phyloP scores from a whole-genome alignment of 64 coral and sea anemone genomes.

The Montipora foliosa region DNA sequence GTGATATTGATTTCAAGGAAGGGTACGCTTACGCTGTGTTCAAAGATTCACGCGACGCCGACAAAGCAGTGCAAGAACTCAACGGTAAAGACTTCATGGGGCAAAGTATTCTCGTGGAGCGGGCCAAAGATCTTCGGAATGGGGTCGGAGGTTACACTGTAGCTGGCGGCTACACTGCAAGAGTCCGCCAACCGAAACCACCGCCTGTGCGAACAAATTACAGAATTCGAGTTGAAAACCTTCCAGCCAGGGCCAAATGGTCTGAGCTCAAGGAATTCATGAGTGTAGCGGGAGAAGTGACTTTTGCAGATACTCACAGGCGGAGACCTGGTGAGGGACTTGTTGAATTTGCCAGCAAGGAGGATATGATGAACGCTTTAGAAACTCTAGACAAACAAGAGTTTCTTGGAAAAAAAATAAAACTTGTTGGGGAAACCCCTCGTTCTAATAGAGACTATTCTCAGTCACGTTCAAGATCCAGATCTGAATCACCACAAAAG shows the following conservation, averaged over 20 bases:
- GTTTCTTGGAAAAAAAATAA: constrained; percentile 91
- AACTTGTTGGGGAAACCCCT: constrained; percentile 84
- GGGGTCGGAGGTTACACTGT: constrained; percentile 92
- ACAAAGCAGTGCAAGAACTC: constrained; percentile 87
- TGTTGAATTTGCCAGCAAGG: constrained; percentile 90
- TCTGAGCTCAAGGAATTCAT: constrained; percentile 97
- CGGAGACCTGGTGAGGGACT: constrained; percentile 95
- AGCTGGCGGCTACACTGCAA: constrained; percentile 81
- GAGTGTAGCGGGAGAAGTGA: constrained; percentile 94
- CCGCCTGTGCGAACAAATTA: constrained; percentile 80
- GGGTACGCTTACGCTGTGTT: constrained; percentile 95
- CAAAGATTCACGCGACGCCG: constrained; percentile 87
- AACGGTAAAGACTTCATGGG: constrained; percentile 87
- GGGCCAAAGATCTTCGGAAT: constrained; percentile 81
- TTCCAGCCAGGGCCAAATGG: constrained; percentile 96
- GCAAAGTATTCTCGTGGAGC: constrained; percentile 93
- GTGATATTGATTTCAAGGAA: constrained; percentile 93
- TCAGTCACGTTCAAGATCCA: constrained; percentile 77
- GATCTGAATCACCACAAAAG: constrained; percentile 40
- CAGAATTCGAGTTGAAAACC: constrained; percentile 91
- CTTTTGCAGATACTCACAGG: constrained; percentile 98
- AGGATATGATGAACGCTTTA: constrained; percentile 86
- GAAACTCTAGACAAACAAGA: constrained; percentile 75
- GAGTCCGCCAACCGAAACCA: constrained; percentile 79
- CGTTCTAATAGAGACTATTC: constrained; percentile 60